Evolutionary conservation across 2,113 vertebrate species (phyloP).

Genomic region (Lagopus muta): DNA sequence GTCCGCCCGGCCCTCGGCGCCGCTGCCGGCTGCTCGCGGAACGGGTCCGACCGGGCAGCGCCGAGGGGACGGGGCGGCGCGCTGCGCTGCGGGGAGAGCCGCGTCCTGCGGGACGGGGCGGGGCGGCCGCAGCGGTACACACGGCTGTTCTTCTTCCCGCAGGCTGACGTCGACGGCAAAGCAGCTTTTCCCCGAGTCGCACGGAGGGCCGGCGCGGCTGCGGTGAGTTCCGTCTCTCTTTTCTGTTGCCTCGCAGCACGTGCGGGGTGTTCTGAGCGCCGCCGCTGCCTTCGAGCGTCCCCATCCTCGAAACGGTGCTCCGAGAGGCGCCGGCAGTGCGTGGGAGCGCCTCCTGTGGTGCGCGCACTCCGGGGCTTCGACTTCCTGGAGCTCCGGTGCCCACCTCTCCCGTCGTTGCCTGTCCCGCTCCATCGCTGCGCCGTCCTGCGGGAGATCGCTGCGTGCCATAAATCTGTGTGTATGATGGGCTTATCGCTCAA

Average conservation of each 20-base stretch:
- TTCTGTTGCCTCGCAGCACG: accelerated
- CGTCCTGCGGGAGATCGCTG: background rate
- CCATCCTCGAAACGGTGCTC: too few species aligned
- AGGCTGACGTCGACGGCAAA: background rate
- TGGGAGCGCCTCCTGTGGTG: too few species aligned
- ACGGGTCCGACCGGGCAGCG: too few species aligned
- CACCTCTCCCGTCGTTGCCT: background rate
- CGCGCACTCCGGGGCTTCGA: too few species aligned
- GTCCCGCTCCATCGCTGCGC: accelerated
- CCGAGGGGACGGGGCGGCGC: too few species aligned
- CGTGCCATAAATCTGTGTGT: accelerated
- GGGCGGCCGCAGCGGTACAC: too few species aligned
- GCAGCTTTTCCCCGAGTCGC: background rate
- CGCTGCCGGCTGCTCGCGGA: too few species aligned
- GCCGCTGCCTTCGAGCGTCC: too few species aligned
- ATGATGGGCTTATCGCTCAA: accelerated
- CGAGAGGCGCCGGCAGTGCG: too few species aligned
- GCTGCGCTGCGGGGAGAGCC: too few species aligned
- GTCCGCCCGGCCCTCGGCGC: too few species aligned
- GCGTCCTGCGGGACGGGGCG: too few species aligned
- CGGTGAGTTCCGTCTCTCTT: background rate
- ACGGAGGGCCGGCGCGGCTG: background rate
- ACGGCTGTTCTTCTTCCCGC: background rate
- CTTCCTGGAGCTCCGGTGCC: background rate
- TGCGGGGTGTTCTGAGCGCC: accelerated